Conservation (phyloP, 2,113 vertebrate species). For the Saguinus imperator region DNA sequence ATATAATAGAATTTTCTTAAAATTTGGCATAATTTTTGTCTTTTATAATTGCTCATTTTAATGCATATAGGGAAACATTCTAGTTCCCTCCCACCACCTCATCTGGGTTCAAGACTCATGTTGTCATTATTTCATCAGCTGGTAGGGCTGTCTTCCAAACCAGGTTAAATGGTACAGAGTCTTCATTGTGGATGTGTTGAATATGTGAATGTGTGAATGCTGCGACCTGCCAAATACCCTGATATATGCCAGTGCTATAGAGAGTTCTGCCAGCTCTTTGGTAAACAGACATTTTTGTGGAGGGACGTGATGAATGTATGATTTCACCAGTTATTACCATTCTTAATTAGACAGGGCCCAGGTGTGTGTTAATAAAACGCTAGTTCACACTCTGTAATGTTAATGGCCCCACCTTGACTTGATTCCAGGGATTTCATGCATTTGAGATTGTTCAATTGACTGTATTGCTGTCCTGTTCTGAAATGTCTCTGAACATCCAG, state of each 20-base stretch:
- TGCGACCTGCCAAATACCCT: conserved; percentile 39
- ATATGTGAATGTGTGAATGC: conserved; percentile 34
- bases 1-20: background rate
- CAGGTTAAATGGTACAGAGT: conserved; percentile 46
- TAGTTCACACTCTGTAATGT: conserved; percentile 46
- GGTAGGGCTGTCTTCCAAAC: conserved; percentile 67
- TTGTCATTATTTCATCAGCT: conserved; percentile 66
- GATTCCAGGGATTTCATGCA: conserved; percentile 27
- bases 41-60: conserved; percentile 31
- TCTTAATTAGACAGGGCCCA: conserved; percentile 59
- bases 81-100: background rate
- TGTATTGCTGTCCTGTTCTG: background rate
- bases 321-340: conserved; percentile 58
- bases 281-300: conserved; percentile 63
- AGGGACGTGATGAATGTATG: conserved; percentile 55
- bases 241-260: background rate
- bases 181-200: conserved; percentile 57
- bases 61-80: background rate
- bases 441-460: background rate
- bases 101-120: conserved; percentile 24
- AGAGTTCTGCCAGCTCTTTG: conserved; percentile 61
- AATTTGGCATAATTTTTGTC: background rate
- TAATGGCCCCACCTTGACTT: background rate
- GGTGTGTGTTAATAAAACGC: conserved; percentile 58
- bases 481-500: background rate